These are phyloP conservation scores for Anneissia japonica DNA, from an alignment of 35 echinoderm and acorn worm species.

Conservation along the genomic window DNA sequence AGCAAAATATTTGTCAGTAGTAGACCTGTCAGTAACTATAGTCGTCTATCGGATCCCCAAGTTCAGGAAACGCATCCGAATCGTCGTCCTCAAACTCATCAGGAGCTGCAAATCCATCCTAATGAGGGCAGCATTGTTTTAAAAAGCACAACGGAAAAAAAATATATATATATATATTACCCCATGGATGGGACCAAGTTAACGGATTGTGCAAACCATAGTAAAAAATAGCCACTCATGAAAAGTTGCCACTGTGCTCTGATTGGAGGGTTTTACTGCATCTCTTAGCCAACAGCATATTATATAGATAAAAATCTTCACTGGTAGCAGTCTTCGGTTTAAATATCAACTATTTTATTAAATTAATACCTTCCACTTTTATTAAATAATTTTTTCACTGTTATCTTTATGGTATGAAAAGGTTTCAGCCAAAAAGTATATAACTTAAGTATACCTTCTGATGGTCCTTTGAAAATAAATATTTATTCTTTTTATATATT, in stretches of 20 bases:
- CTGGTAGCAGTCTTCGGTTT: too few species aligned
- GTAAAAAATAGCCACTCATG: neutral
- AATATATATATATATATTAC: neutral
- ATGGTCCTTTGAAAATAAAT: too few species aligned
- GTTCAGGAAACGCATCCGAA: constrained; percentile 42
- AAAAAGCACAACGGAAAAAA: neutral
- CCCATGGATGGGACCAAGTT: neutral
- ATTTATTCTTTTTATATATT: too few species aligned
- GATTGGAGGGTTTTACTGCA: neutral
- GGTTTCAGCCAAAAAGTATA: too few species aligned
- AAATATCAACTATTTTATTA: too few species aligned
- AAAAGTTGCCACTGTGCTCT: neutral
- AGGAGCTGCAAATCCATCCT: constrained; percentile 71
- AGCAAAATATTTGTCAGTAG: too few species aligned
- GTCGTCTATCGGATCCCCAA: constrained; percentile 20
- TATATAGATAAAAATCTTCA: too few species aligned
- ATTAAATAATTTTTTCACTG: too few species aligned
- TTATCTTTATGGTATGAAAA: too few species aligned
- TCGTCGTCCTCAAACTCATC: constrained; percentile 66
- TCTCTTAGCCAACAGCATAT: neutral
- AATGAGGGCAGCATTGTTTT: neutral
- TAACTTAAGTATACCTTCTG: too few species aligned
- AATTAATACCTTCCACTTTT: too few species aligned
- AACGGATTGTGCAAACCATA: neutral
- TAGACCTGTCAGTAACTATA: constrained; percentile 21